These are phyloP conservation scores for Pogonomyrmex californicus DNA, from an alignment of 1,140 invertebrate genomes.

Conservation along the genomic window DNA sequence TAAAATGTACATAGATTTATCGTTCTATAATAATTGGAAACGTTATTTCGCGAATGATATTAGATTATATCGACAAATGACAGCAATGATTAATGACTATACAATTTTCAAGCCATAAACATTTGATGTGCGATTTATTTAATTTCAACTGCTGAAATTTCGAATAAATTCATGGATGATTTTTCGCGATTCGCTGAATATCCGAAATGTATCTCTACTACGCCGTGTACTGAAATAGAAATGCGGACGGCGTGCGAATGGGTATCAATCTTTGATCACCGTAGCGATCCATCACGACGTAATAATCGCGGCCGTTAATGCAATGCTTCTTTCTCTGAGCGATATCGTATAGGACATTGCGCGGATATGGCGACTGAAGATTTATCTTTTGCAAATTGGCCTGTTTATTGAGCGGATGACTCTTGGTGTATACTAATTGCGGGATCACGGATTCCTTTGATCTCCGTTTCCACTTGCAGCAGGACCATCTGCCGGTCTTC, in stretches of 20 bases:
- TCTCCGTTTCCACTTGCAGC: slow-evolving; percentile 36
- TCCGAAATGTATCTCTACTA: not conserved
- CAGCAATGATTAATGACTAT: not conserved
- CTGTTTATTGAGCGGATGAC: not conserved
- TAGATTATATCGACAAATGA: not conserved
- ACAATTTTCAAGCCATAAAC: not conserved
- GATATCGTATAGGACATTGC: not conserved
- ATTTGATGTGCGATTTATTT: not conserved
- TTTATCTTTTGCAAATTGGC: slow-evolving; percentile 45
- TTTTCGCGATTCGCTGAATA: not conserved
- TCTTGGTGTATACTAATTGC: slow-evolving; percentile 13
- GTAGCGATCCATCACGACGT: slow-evolving; percentile 88
- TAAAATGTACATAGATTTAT: not conserved
- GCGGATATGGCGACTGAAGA: slow-evolving; percentile 66
- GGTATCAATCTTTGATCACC: slow-evolving; percentile 90
- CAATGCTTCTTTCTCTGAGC: slow-evolving; percentile 83
- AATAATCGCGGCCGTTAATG: slow-evolving; percentile 93
- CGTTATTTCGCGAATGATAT: slow-evolving; percentile 2
- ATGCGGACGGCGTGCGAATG: slow-evolving; percentile 90
- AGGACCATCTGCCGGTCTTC: not conserved
- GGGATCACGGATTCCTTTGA: slow-evolving; percentile 1
- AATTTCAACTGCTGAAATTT: not conserved
- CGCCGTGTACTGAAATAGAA: slow-evolving; percentile 89
- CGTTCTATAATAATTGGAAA: slow-evolving; percentile 1
- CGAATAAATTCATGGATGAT: not conserved